Percentiles rank a stretch among this genome's conserved stretches.
Evolutionary conservation across 2,797 vertebrate species (phyloP).

Genomic region (Alfaro cultratus): DNA sequence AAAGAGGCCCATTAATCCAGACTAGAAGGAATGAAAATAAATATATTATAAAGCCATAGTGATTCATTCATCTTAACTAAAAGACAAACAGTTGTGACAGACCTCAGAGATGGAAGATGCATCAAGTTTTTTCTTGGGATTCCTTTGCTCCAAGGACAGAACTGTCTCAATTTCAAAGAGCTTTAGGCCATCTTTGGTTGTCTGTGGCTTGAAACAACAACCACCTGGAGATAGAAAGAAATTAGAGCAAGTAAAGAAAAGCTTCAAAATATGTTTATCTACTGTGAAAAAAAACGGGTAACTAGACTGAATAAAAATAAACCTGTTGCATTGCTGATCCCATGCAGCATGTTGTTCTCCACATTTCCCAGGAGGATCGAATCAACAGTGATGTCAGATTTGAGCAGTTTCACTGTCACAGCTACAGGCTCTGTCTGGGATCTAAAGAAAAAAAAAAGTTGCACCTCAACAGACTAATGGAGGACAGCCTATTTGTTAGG

Average conservation of each 20-base stretch:
- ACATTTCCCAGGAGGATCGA: slow-evolving; percentile 66
- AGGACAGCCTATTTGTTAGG: neutral
- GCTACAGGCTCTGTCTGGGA: slow-evolving; percentile 49
- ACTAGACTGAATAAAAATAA: neutral
- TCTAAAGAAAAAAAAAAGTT: slow-evolving; percentile 13
- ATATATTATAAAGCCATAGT: neutral
- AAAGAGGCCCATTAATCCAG: slow-evolving; percentile 37
- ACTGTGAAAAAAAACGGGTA: neutral
- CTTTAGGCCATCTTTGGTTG: slow-evolving; percentile 64
- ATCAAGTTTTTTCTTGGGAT: slow-evolving; percentile 57
- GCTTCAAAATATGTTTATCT: neutral
- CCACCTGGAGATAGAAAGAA: slow-evolving; percentile 55
- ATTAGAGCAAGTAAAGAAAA: neutral
- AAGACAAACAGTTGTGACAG: neutral
- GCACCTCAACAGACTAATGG: neutral
- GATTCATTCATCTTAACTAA: neutral
- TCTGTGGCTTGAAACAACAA: slow-evolving; percentile 75
- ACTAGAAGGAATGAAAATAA: slow-evolving; percentile 37
- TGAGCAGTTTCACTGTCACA: slow-evolving; percentile 57
- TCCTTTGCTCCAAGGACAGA: slow-evolving; percentile 70
- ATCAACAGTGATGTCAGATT: slow-evolving; percentile 61
- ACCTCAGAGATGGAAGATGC: slow-evolving; percentile 53
- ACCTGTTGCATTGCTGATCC: slow-evolving; percentile 76
- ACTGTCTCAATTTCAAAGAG: slow-evolving; percentile 77
- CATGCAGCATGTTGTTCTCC: slow-evolving; percentile 63